Percentiles rank a stretch among this genome's conserved stretches.
These are phyloP conservation scores for Notodromas monacha DNA, from an alignment of 2,888 invertebrate species.

Conservation along the genomic window DNA sequence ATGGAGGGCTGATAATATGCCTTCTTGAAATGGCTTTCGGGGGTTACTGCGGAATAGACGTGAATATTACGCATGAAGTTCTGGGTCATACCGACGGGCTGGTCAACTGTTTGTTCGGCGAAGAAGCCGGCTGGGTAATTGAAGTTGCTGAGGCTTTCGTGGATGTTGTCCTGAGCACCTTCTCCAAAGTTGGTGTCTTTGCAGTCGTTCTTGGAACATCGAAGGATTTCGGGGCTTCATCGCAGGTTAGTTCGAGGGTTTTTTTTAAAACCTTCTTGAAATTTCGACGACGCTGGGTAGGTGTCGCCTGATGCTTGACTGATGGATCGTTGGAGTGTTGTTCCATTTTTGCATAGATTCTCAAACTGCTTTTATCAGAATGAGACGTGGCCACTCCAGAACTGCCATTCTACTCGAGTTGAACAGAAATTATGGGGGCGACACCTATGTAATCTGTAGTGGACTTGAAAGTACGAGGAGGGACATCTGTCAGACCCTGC, in stretches of 20 bases:
- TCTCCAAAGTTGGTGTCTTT: conserved; percentile 25
- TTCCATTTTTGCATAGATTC: no score
- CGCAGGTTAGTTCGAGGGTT: conserved; percentile 22
- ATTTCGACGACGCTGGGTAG: no score
- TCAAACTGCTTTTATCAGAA: no score
- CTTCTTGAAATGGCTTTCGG: conserved; percentile 85
- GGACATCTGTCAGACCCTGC: no score
- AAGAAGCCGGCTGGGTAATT: conserved; percentile 53
- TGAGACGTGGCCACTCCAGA: no score
- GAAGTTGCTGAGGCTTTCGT: conserved; percentile 28
- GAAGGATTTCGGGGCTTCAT: conserved; percentile 28
- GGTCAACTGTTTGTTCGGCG: conserved; percentile 38
- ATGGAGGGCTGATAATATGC: conserved; percentile 70
- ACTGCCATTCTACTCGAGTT: no score
- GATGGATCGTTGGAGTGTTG: no score
- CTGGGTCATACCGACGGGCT: conserved; percentile 18
- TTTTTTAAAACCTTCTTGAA: no score
- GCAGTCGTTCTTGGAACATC: conserved; percentile 33
- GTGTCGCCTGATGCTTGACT: no score
- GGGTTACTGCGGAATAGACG: conserved; percentile 41
- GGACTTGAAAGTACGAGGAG: no score
- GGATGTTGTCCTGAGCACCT: conserved; percentile 25
- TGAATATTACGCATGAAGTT: conserved; percentile 26
- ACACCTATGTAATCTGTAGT: no score
- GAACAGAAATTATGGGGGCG: no score